Evolutionary conservation across 2,113 vertebrate genomes (phyloP).

Genomic region (Cavia aperea): DNA sequence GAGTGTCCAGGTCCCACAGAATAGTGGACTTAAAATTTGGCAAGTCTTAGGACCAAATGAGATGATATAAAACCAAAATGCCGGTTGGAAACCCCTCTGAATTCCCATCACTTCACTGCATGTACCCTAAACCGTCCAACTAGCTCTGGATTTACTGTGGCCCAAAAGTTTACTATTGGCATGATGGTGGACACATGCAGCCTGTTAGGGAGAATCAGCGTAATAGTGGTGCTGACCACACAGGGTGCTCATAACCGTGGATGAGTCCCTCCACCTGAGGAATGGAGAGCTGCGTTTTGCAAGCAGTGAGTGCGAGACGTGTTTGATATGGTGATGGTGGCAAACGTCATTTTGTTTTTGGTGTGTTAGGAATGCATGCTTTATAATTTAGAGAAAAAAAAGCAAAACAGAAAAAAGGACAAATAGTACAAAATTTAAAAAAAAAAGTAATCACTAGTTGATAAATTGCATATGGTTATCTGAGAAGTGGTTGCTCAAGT

Average conservation of each 20-base stretch:
- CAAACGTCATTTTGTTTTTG: background rate
- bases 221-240: background rate
- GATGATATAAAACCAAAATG: background rate
- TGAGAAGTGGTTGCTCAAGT: too few relatives aligned
- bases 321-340: background rate
- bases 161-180: background rate
- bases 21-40: background rate
- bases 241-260: background rate
- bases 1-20: background rate
- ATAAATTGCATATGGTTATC: too few relatives aligned
- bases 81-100: background rate
- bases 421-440: too few relatives aligned
- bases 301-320: too few relatives aligned
- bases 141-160: background rate
- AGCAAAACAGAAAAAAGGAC: too few relatives aligned
- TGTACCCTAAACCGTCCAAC: background rate
- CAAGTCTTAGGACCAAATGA: constrained; percentile 1
- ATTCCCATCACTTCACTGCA: background rate
- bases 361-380: too few relatives aligned
- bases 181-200: background rate
- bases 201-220: background rate
- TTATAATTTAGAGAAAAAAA: too few relatives aligned
- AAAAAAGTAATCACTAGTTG: too few relatives aligned
- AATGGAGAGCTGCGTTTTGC: background rate
- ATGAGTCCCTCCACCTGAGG: background rate